Evolutionary conservation across 2,797 vertebrate species (phyloP), one percentile per base, ranked within the genome.

Genomic region (Bradypus variegatus): DNA sequence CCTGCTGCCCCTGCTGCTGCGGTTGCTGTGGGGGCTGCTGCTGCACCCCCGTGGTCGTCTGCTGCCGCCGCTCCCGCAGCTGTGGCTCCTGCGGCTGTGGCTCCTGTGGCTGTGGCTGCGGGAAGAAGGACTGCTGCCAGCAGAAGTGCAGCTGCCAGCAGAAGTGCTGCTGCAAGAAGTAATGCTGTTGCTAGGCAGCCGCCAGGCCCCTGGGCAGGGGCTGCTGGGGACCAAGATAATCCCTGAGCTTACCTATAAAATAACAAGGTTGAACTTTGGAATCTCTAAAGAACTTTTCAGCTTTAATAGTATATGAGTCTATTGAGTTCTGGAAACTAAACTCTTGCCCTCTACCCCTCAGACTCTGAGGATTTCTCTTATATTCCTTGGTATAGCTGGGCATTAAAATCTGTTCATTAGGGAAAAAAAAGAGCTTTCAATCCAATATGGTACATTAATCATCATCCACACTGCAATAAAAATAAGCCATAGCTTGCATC

Each of bases 71-170:
- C 64, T 4, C 18, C 62, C 4, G 8, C 41, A 5, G 41, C 41
- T 65, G 80, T 8, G 16, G 73, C 41, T 76, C 48, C 0, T 31
- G 87, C 21, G 29, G 81, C 73, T 65, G 58, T 0, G 33, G 76
- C 89, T 41, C 31, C 10, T 13, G 58, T 2, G 65, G 31, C n/a
- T 18, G 89, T 2, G 29, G 64, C 62, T 70, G 50, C 0, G 12
- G 70, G 31, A 86, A 86, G 86, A 53, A n/a, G n/a, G n/a, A 89
- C 92, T 86, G 62, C 1, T 70, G 72, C 14, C 88, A 72, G 33
- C 79, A 73, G 45, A 91, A 58, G 53, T 9, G 92, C 92, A 82
- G 62, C 1, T 70, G 72, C 14, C 88, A 72, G 33, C 79, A 73
- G 45, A 91, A 58, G 53, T 9, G 88, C 33, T 72, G 87, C 53